Conservation (phyloP, 2,888 invertebrate genomes). For the Synanthedon tipuliformis region DNA sequence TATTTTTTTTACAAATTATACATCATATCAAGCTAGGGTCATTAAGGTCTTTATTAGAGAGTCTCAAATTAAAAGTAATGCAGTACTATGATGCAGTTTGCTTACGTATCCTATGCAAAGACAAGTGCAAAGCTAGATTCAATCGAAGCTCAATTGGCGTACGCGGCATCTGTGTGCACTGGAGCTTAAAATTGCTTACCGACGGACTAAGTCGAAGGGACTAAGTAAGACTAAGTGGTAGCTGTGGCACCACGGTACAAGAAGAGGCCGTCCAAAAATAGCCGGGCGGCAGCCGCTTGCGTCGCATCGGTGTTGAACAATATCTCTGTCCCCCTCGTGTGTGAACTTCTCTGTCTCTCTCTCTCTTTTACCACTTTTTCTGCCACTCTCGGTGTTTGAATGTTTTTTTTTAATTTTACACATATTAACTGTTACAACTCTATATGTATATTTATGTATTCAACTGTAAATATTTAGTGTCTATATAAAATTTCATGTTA, state of each 20-base stretch:
- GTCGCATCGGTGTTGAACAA: slow-evolving; percentile 62
- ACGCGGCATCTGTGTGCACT: not conserved
- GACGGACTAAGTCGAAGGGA: not conserved
- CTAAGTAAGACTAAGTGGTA: too few species aligned
- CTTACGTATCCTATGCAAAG: too few species aligned
- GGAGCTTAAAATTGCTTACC: not conserved
- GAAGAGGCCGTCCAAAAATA: slow-evolving; percentile 38
- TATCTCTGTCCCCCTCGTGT: slow-evolving; percentile 52
- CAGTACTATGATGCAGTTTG: too few species aligned
- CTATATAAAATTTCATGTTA: too few species aligned
- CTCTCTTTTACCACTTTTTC: slow-evolving; percentile 48
- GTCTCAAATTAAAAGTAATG: too few species aligned
- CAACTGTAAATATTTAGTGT: slow-evolving; percentile 8
- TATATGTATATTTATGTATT: slow-evolving; percentile 36
- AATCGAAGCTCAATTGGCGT: not conserved
- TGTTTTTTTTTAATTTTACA: slow-evolving; percentile 68
- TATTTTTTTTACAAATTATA: too few species aligned
- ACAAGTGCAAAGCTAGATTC: too few species aligned
- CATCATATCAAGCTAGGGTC: too few species aligned
- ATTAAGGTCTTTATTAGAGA: too few species aligned
- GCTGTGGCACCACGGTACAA: too few species aligned
- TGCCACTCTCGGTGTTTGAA: slow-evolving; percentile 67
- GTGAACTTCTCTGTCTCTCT: slow-evolving; percentile 42
- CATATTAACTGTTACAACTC: slow-evolving; percentile 49
- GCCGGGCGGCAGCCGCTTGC: slow-evolving; percentile 60